Evolutionary conservation across 35 echinoderm and acorn worm species (phyloP), one percentile per base, ranked within the genome.

Genomic region (Eucidaris tribuloides): DNA sequence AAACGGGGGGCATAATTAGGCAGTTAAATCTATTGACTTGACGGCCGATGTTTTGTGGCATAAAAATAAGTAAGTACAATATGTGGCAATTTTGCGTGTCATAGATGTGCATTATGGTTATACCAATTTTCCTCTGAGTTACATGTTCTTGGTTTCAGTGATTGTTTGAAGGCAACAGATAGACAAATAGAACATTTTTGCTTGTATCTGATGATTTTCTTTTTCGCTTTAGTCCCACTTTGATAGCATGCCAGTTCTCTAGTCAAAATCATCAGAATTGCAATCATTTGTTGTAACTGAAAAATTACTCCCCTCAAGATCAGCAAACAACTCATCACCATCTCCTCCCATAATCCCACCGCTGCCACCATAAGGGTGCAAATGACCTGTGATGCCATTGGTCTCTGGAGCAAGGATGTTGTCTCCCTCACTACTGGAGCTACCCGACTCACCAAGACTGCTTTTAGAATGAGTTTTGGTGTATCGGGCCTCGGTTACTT

Each of bases 251-350:
- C 19, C 37, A 34, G 9, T n/a, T 41, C 7, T 72, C 81, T 83
- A 94, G 65, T 94, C 91, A 94, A 94, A 94, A 81, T 94, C 91
- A 63, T 94, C 91, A 32, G 91, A 94, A 71, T 88, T 94, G 86
- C 82, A 45, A 76, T 41, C 23, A 74, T 60, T 54, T 85, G 86
- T 20, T 56, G 86, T 71, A 40, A 89, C 18, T 31, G 86, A 87
- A 29, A 74, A 84, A 56, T 80, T 46, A 3, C 62, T 60, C 32
- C 77, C 74, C 72, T 88, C 65, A 23, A 94, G 81, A 63, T 94
- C 91, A 58, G 86, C 86, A 84, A 94, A 94, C 86, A 94, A 80
- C 61, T 88, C 86, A 64, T 76, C 65, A 30, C 45, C 59, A 29
- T 72, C 62, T 19, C 76, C 81, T 19, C 59, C 82, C 59, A 58